These are phyloP conservation scores for Acromyrmex echinatior DNA, from an alignment of 1,140 invertebrate species.

Conservation along the genomic window DNA sequence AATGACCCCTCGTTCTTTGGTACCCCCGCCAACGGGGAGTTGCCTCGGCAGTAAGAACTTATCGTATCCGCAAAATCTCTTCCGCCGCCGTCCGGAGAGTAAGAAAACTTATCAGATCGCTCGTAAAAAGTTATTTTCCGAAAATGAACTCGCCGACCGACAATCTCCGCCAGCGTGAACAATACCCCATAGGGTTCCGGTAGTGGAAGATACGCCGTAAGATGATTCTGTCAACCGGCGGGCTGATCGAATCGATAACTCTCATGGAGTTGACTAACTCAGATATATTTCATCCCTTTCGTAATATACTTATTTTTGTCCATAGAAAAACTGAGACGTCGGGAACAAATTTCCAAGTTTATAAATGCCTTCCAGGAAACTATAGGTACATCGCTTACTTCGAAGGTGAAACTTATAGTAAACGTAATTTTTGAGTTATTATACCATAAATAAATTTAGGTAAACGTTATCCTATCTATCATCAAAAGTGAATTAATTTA, in stretches of 20 bases:
- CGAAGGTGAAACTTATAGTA: no score
- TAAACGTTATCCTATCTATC: no score
- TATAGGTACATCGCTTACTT: neutral
- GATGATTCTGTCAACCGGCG: constrained; percentile 59
- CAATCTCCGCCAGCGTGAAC: constrained; percentile 60
- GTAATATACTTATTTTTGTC: constrained; percentile 5
- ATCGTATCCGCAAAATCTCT: constrained; percentile 67
- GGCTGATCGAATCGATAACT: constrained; percentile 62
- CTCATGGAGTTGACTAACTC: constrained; percentile 51
- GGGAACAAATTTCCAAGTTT: neutral
- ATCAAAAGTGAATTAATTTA: no score
- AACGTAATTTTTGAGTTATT: no score
- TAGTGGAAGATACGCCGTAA: constrained; percentile 11
- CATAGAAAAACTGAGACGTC: neutral
- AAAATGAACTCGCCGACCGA: constrained; percentile 72
- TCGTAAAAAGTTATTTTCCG: constrained; percentile 77
- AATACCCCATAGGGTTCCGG: constrained; percentile 54
- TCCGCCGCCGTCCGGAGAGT: constrained; percentile 39
- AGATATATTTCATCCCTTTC: constrained; percentile 2
- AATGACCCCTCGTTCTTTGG: constrained; percentile 47
- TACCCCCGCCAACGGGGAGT: constrained; percentile 38
- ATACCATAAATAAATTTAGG: no score
- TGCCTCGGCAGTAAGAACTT: constrained; percentile 55
- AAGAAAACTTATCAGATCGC: constrained; percentile 72
- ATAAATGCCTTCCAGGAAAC: neutral